Evolutionary conservation across 2,888 invertebrate species (phyloP), one percentile per base, ranked within the genome.

Genomic region (Lepidocyrtinus sp.): DNA sequence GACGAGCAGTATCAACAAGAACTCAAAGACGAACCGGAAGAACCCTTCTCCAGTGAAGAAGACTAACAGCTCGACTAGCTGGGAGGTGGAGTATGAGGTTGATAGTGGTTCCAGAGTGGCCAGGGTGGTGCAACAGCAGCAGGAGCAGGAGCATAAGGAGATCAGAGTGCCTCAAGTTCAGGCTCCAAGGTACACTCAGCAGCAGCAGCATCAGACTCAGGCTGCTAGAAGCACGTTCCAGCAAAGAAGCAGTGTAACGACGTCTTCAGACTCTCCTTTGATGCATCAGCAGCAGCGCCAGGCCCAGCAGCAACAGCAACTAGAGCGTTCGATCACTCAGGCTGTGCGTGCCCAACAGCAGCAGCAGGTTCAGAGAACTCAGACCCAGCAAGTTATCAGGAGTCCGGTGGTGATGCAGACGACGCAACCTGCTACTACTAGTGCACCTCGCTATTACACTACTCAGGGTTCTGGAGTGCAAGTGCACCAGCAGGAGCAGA

Each of bases 11-110:
- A 64, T 1, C 12, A 26, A 24, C 25, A 26, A 2, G 24, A 26
- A 26, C 26, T 26, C 2, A 36, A 36, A 36, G 5, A 21, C 26
- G 7, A 75, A 75, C 17, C 68, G 75, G 25, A 75, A 75, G 59
- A 68, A 46, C 25, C 61, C 75, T 7, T 68, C 68, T 68, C 75
- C 75, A 1, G 25, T 75, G 5, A 75, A 75, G 21, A 75, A 75
- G 22, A 27, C 12, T 36, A 12, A 36, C 36, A 36, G 12, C 36
- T 5, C 7, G 36, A 36, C 5, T 36, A 36, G 12, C 36, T 12
- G 7, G n/a, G 36, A 36, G 36, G 36, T 5, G 12, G 5, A 36
- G 36, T 36, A 36, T 36, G 12, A 36, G 36, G 36, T 36, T 12
- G 36, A n/a, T n/a, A n/a, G n/a, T n/a, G n/a, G n/a, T n/a, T n/a